Evolutionary conservation across 2,113 vertebrate genomes (phyloP), one percentile per base, ranked within the genome.

Genomic region (Pteropus alecto): DNA sequence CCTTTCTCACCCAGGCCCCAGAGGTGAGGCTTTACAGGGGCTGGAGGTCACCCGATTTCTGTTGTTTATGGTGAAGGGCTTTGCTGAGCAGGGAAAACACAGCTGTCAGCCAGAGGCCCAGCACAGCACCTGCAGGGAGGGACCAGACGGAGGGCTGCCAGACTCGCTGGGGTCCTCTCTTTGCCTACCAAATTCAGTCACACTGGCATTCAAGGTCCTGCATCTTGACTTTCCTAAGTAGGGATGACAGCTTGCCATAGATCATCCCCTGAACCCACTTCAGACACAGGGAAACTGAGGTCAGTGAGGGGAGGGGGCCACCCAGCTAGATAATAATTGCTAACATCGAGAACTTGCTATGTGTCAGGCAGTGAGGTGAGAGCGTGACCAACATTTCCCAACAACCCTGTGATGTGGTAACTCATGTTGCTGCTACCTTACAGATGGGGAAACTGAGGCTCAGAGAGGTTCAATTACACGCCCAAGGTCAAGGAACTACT

Each of bases 61-160:
- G 38, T 92, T 94, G 92, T 97, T 98, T 98, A 98, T 98, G 98
- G 97, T 96, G 77, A 92, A 97, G 76, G 43, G 84, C 95, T 91
- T 88, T 60, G 51, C 90, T 7, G 6, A 83, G 77, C 93, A 92
- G 88, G 86, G 73, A 81, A 95, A 97, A 97, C 94, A 95, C 94
- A 97, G 94, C 94, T 85, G 82, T 43, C 67, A 89, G 84, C 81
- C 79, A 43, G 78, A 79, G 67, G 19, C 67, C 58, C 46, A 22
- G 33, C n/a, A 38, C 3, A 61, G 41, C 82, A 96, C 70, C 87
- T 95, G 94, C 82, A 51, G n/a, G 67, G 71, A 92, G 76, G 58
- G 68, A 22, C 13, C 26, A 0, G 7, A 7, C 8, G n/a, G 22
- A 22, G n/a, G 63, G 38, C 46, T 56, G 43, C 77, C 46, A 26